A percentile compares a stretch with the other conserved stretches of the same genome.
Conservation (phyloP, 1,140 invertebrate genomes). For the Dreissena polymorpha region DNA sequence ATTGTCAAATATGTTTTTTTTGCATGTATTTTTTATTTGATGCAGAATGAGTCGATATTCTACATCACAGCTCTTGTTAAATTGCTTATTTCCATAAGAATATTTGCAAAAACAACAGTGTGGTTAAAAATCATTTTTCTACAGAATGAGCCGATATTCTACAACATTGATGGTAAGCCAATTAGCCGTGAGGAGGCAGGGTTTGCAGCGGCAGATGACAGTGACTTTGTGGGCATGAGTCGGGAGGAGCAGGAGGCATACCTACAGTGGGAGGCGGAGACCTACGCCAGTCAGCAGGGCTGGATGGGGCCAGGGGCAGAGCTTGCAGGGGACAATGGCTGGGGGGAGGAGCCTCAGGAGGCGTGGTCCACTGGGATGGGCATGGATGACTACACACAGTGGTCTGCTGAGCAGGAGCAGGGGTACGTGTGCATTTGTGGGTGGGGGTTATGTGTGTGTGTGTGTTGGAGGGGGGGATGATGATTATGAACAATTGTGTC, state of each 20-base stretch:
- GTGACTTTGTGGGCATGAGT: slow-evolving; percentile 35
- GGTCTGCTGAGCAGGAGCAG: slow-evolving; percentile 41
- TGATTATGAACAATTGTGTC: too few species aligned
- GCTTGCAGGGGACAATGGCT: neutral
- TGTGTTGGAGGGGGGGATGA: too few species aligned
- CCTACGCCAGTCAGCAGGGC: slow-evolving; percentile 24
- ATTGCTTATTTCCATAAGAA: too few species aligned
- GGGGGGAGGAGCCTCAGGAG: neutral
- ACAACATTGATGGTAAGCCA: slow-evolving; percentile 58
- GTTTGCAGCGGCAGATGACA: slow-evolving; percentile 34
- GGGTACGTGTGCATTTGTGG: neutral
- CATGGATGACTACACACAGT: slow-evolving; percentile 40
- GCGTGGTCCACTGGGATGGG: slow-evolving; percentile 25
- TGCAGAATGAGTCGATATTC: too few species aligned
- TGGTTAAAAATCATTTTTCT: neutral
- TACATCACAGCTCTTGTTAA: too few species aligned
- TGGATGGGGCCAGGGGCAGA: slow-evolving; percentile 18
- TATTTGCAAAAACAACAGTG: too few species aligned
- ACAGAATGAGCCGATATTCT: slow-evolving; percentile 67
- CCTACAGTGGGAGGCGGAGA: slow-evolving; percentile 58
- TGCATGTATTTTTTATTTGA: too few species aligned
- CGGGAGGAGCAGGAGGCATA: slow-evolving; percentile 58
- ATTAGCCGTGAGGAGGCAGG: slow-evolving; percentile 66
- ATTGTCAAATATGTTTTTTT: too few species aligned
- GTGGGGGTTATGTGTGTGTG: too few species aligned